Conservation (phyloP, 2,888 invertebrate species). For the Apotomis capreana region DNA sequence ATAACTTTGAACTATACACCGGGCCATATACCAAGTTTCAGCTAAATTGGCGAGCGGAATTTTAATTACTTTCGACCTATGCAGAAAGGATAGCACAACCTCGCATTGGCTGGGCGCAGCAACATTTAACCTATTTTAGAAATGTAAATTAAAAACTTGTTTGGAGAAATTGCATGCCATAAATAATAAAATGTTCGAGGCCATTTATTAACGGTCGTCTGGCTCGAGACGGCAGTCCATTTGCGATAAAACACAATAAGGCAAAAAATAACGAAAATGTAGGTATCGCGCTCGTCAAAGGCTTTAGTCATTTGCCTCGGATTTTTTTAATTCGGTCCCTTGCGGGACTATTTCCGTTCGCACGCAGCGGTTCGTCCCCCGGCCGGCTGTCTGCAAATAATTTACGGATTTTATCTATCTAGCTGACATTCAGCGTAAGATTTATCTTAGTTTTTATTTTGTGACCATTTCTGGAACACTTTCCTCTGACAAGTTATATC, state of each 20-base stretch:
- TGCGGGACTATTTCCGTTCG: constrained; percentile 1
- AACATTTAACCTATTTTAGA: neutral
- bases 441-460: constrained; percentile 22
- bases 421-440: constrained; percentile 9
- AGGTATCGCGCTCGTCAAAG: constrained; percentile 1
- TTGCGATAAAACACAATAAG: neutral
- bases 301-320: neutral
- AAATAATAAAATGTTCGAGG: neutral
- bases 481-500: neutral
- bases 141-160: neutral
- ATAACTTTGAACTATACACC: neutral
- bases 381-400: constrained; percentile 20
- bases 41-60: neutral
- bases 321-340: constrained; percentile 1
- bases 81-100: neutral
- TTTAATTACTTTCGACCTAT: neutral
- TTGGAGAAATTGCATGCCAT: neutral
- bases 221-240: neutral
- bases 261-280: constrained; percentile 1
- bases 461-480: neutral
- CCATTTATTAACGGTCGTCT: neutral
- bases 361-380: neutral
- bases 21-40: neutral
- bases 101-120: neutral
- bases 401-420: constrained; percentile 23